Conservation (phyloP, 1,140 invertebrate species). For the Cyrtorhinus lividipennis region DNA sequence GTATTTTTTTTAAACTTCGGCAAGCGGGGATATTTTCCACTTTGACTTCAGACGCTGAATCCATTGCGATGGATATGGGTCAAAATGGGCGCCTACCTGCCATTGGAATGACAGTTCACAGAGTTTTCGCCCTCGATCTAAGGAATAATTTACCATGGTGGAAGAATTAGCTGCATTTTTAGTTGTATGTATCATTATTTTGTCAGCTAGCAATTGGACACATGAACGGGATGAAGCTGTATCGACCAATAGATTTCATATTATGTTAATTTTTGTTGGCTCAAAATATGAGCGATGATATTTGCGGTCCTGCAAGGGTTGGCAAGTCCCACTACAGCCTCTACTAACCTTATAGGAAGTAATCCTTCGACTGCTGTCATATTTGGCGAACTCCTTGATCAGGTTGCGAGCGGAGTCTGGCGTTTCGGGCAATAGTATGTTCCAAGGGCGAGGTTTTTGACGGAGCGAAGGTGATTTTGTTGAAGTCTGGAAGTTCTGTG, state of each 20-base stretch:
- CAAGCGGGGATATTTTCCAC: background rate
- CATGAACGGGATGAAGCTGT: background rate
- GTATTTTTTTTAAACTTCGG: background rate
- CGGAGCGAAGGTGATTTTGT: slow-evolving; percentile 85
- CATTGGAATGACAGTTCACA: no score
- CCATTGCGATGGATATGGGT: no score
- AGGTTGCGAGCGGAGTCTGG: slow-evolving; percentile 55
- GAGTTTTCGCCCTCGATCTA: no score
- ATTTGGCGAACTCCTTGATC: slow-evolving; percentile 62
- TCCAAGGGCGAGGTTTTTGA: slow-evolving; percentile 55
- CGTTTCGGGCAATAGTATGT: slow-evolving; percentile 50
- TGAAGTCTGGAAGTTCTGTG: slow-evolving; percentile 81
- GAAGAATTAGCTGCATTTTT: no score
- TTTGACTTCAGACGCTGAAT: no score
- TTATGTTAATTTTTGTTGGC: background rate
- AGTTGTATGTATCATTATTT: no score
- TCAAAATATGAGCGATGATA: background rate
- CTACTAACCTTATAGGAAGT: slow-evolving; percentile 57
- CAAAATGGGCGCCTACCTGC: no score
- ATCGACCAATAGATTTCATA: background rate
- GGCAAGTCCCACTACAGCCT: background rate
- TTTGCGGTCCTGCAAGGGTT: background rate
- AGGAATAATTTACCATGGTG: no score
- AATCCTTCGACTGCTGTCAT: slow-evolving; percentile 64
- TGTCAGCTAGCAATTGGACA: no score